These are phyloP conservation scores for Ormyrus pomaceus DNA, from an alignment of 2,888 invertebrate species.

Conservation along the genomic window DNA sequence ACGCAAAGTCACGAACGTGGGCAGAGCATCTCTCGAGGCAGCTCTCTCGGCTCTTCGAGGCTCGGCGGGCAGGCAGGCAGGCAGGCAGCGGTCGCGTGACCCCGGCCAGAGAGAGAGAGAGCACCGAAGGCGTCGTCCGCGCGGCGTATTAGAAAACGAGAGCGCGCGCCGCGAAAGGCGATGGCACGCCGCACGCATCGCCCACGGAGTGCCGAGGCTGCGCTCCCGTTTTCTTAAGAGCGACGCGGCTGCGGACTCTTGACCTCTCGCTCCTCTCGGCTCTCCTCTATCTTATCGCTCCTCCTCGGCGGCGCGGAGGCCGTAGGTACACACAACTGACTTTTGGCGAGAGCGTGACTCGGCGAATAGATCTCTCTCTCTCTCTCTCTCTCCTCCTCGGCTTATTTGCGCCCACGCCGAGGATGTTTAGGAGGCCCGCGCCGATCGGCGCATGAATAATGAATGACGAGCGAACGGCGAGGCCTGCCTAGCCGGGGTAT, in stretches of 20 bases:
- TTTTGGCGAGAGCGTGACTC: too few relatives aligned
- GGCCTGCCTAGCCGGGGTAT: not conserved
- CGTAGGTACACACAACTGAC: too few relatives aligned
- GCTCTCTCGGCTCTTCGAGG: too few relatives aligned
- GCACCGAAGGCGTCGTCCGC: not conserved
- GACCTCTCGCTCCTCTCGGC: conserved; percentile 13
- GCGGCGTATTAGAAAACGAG: conserved; percentile 47
- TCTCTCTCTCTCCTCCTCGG: too few relatives aligned
- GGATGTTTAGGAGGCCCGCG: not conserved
- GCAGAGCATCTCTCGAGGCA: too few relatives aligned
- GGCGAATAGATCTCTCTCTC: too few relatives aligned
- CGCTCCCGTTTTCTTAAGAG: conserved; percentile 20
- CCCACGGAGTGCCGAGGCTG: conserved; percentile 8
- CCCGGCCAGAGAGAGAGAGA: conserved; percentile 19
- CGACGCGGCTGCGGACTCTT: conserved; percentile 18
- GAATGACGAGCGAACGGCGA: conserved; percentile 14
- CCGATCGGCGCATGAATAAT: conserved; percentile 33
- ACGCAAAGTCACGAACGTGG: too few relatives aligned
- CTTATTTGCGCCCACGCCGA: conserved; percentile 18
- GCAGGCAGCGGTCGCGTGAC: conserved; percentile 19
- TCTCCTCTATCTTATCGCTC: not conserved
- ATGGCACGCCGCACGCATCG: conserved; percentile 35
- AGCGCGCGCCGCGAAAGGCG: conserved; percentile 45
- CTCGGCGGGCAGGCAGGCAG: not conserved
- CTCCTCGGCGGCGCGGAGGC: not conserved